These are phyloP conservation scores for Hippocampus comes DNA, from an alignment of 2,113 vertebrate genomes.

Conservation along the genomic window DNA sequence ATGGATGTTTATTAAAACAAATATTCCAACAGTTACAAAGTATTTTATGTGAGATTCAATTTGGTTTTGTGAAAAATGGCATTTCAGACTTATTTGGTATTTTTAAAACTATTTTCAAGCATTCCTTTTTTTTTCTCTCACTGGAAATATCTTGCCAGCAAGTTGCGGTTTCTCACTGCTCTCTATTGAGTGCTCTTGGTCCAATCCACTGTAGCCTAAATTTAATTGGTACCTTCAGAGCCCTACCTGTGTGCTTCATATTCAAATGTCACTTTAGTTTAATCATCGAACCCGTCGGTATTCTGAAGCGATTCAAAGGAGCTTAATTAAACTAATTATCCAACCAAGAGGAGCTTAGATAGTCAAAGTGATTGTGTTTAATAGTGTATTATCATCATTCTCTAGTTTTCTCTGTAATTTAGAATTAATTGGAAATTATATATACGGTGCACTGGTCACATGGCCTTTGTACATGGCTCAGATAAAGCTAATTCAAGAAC, in stretches of 20 bases:
- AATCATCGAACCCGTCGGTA: constrained; percentile 41
- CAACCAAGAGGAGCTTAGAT: constrained; percentile 65
- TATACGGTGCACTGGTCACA: constrained; percentile 88
- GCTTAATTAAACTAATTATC: constrained; percentile 79
- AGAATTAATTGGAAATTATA: constrained; percentile 94
- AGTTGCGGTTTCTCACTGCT: background rate
- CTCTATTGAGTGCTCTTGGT: background rate
- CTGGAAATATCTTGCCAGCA: background rate
- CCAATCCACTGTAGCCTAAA: background rate
- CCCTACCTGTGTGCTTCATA: constrained; percentile 23
- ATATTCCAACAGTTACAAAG: too few species aligned
- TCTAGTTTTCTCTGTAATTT: constrained; percentile 89
- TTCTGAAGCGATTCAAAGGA: constrained; percentile 54
- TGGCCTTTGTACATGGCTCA: constrained; percentile 80
- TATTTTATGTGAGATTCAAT: too few species aligned
- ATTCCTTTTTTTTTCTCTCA: background rate
- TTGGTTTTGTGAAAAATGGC: too few species aligned
- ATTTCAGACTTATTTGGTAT: too few species aligned
- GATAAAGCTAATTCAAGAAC: constrained; percentile 79
- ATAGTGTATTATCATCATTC: constrained; percentile 80
- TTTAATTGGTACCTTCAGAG: background rate
- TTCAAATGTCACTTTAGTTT: constrained; percentile 50
- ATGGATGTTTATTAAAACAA: too few species aligned
- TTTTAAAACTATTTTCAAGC: background rate
- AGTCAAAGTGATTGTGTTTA: constrained; percentile 66